Conservation (phyloP, 2,113 vertebrate genomes). For the Leptobrachium leishanense region DNA sequence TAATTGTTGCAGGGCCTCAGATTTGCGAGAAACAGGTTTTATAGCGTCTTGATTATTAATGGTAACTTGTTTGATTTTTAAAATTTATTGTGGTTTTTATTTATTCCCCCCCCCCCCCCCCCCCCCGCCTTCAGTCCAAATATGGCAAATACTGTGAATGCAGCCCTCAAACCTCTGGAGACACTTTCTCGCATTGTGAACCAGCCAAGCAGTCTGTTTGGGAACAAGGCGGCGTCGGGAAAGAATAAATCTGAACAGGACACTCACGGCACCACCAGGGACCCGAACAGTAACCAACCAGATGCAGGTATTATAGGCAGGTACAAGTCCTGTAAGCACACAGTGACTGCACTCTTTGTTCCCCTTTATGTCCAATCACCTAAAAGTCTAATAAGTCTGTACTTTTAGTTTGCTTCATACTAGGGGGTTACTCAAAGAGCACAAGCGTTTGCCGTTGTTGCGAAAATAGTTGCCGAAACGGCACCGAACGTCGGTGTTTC, state of each 20-base stretch:
- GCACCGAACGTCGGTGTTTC: too few species aligned
- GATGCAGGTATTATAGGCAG: conserved; percentile 73
- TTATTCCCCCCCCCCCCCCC: background rate
- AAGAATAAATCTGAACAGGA: conserved; percentile 89
- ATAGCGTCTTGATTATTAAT: background rate
- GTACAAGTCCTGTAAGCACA: too few species aligned
- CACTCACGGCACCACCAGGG: conserved; percentile 75
- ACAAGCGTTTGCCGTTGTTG: too few species aligned
- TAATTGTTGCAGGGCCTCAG: too few species aligned
- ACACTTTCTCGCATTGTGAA: conserved; percentile 91
- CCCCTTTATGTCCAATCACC: too few species aligned
- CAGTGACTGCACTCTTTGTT: too few species aligned
- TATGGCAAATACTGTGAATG: conserved; percentile 95
- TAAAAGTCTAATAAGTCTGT: too few species aligned
- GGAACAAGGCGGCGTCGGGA: conserved; percentile 84
- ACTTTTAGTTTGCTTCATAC: too few species aligned
- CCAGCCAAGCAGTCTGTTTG: conserved; percentile 90
- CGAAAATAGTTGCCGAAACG: too few species aligned
- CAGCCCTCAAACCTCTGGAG: conserved; percentile 89
- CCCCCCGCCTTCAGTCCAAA: conserved; percentile 74
- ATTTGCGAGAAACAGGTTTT: too few species aligned
- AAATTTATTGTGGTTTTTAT: background rate
- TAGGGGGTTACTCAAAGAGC: too few species aligned
- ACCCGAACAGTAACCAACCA: conserved; percentile 83
- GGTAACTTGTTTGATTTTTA: background rate